A percentile compares a stretch with the other conserved stretches of the same genome.
Conservation (phyloP, 1,140 invertebrate genomes). For the Temnothorax curvispinosus region DNA sequence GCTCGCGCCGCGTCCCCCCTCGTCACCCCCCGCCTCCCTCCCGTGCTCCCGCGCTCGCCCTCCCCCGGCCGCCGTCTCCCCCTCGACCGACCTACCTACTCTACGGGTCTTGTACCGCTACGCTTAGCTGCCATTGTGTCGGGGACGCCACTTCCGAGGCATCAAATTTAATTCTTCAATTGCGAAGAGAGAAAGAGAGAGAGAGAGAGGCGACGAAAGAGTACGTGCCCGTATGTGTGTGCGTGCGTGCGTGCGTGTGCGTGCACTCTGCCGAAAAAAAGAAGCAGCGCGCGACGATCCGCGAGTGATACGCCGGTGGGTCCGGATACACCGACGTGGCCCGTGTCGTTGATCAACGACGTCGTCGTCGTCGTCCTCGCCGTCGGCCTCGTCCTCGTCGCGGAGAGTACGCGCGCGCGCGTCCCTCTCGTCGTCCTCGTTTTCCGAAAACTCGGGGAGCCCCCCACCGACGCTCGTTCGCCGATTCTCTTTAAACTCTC, state of each 20-base stretch:
- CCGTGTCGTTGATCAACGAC: background rate
- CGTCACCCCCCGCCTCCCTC: slow-evolving; percentile 2
- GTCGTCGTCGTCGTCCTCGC: background rate
- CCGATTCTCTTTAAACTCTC: slow-evolving; percentile 61
- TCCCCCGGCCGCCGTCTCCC: background rate
- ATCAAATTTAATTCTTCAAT: slow-evolving; percentile 80
- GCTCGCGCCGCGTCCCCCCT: slow-evolving; percentile 3
- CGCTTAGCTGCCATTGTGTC: slow-evolving; percentile 83
- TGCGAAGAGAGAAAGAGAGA: slow-evolving; percentile 21
- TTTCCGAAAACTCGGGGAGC: background rate
- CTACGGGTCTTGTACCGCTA: slow-evolving; percentile 76
- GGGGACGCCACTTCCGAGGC: slow-evolving; percentile 82
- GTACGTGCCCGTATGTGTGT: too few relatives aligned
- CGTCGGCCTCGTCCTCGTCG: background rate
- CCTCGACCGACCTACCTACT: slow-evolving; percentile 56
- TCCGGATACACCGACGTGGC: slow-evolving; percentile 18
- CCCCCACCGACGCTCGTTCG: background rate
- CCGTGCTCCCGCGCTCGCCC: background rate
- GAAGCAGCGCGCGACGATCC: background rate
- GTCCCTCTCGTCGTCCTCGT: background rate
- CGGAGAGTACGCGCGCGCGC: background rate
- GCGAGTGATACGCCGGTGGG: slow-evolving; percentile 12
- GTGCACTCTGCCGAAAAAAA: slow-evolving; percentile 6
- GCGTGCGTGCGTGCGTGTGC: background rate
- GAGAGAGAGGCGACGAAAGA: background rate